These are phyloP conservation scores for Triplophysa tibetana DNA, from an alignment of 2,113 vertebrate genomes.

Conservation along the genomic window DNA sequence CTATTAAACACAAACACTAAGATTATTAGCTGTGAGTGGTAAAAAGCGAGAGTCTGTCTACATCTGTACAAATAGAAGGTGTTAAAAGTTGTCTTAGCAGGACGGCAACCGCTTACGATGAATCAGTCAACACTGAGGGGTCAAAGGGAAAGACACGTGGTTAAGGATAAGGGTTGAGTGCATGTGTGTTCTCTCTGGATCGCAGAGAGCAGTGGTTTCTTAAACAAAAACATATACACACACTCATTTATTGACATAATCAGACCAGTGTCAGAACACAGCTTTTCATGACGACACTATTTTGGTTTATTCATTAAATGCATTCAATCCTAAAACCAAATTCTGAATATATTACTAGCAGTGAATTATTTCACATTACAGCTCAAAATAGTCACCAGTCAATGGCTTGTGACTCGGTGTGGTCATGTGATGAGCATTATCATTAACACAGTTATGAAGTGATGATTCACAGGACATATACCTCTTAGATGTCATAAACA, in stretches of 20 bases:
- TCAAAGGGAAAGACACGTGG: conserved; percentile 32
- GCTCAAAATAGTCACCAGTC: not conserved
- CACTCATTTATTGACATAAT: not conserved
- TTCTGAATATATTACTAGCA: too few relatives aligned
- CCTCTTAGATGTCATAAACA: not conserved
- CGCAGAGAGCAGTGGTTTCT: not conserved
- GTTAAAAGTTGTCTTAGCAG: conserved; percentile 43
- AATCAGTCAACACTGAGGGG: conserved; percentile 30
- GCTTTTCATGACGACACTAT: not conserved
- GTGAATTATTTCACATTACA: too few relatives aligned
- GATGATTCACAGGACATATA: conserved; percentile 15
- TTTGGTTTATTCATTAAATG: not conserved
- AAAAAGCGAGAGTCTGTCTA: conserved; percentile 12
- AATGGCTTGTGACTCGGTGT: not conserved
- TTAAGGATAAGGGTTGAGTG: conserved; percentile 12
- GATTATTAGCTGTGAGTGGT: conserved; percentile 13
- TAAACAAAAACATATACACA: not conserved
- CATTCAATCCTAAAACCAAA: too few relatives aligned
- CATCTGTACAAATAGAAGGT: conserved; percentile 40
- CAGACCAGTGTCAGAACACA: not conserved
- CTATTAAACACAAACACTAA: conserved; percentile 4
- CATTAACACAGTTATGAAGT: not conserved
- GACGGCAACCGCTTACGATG: conserved; percentile 41
- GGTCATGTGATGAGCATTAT: not conserved
- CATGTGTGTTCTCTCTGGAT: not conserved